Percentiles rank a stretch among this genome's conserved stretches.
Evolutionary conservation across 2,888 invertebrate species (phyloP).

Genomic region (Amphipoea lucens): DNA sequence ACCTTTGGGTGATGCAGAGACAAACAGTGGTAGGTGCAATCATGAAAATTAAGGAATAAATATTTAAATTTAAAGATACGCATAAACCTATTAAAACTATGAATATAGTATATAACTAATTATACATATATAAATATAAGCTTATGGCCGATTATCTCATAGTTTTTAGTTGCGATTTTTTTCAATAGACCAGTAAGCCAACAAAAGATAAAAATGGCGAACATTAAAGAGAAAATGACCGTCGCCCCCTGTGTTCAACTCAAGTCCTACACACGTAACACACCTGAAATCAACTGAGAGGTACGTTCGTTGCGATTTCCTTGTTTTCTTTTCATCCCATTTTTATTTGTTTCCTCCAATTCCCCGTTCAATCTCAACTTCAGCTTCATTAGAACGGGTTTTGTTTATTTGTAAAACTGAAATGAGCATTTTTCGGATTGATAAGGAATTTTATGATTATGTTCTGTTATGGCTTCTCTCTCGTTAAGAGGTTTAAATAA

Average conservation of each 20-base stretch:
- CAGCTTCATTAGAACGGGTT: slow-evolving; percentile 32
- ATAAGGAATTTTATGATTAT: not conserved
- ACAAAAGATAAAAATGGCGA: not conserved
- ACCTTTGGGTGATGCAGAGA: too few species aligned
- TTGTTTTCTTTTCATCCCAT: slow-evolving; percentile 47
- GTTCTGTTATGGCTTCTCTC: too few species aligned
- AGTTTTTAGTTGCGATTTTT: not conserved
- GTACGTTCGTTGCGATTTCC: slow-evolving; percentile 14
- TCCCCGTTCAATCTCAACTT: slow-evolving; percentile 53
- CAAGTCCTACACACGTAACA: not conserved
- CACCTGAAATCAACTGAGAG: slow-evolving; percentile 10
- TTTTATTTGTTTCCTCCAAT: slow-evolving; percentile 48
- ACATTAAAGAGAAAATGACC: not conserved
- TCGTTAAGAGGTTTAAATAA: not conserved
- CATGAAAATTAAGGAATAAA: too few species aligned
- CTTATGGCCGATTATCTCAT: not conserved
- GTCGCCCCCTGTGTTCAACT: not conserved
- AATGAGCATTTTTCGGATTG: slow-evolving; percentile 24
- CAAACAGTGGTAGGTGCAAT: too few species aligned
- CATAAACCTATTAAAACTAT: too few species aligned
- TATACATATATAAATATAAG: too few species aligned
- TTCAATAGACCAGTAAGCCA: not conserved
- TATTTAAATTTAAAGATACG: too few species aligned
- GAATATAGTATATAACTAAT: too few species aligned
- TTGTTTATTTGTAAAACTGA: slow-evolving; percentile 34